Percentiles rank a stretch among this genome's conserved stretches.
Conservation (phyloP, 2,888 invertebrate species). For the Agriotes lineatus region DNA sequence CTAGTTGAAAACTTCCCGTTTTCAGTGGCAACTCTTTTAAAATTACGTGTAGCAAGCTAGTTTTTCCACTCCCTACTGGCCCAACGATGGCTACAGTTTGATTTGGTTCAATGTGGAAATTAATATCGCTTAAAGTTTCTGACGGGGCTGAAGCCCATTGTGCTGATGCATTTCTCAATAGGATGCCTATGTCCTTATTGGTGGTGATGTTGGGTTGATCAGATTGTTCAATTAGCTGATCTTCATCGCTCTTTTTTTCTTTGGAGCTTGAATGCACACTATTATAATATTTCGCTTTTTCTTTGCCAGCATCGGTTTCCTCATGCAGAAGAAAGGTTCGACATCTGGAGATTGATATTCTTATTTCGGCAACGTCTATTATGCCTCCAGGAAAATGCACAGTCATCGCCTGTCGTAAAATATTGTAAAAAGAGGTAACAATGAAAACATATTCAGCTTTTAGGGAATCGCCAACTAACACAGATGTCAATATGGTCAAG, state of each 20-base stretch:
- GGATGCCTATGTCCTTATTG: conserved; percentile 19
- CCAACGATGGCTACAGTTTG: conserved; percentile 67
- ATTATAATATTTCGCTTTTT: no score
- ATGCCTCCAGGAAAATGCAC: conserved; percentile 89
- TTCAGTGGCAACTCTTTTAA: conserved; percentile 78
- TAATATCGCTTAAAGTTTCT: conserved; percentile 61
- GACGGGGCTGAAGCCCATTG: conserved; percentile 68
- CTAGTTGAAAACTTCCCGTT: conserved; percentile 73
- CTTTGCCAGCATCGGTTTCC: conserved; percentile 51
- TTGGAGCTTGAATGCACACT: no score
- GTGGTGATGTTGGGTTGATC: not conserved
- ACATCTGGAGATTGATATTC: conserved; percentile 79
- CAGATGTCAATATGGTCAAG: conserved; percentile 81
- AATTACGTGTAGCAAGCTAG: conserved; percentile 66
- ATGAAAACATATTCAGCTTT: conserved; percentile 87
- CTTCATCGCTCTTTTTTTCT: not conserved
- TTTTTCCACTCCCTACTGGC: conserved; percentile 74
- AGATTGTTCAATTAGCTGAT: conserved; percentile 20
- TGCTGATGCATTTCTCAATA: conserved; percentile 72
- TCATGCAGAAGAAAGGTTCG: conserved; percentile 69
- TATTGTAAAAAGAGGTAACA: conserved; percentile 88
- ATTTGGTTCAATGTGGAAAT: conserved; percentile 67
- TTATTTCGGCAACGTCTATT: conserved; percentile 81
- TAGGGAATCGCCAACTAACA: conserved; percentile 76
- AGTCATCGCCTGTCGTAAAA: conserved; percentile 86